phyloP scores from a whole-genome alignment of 2,888 invertebrate species.

The Orthosia gothica region DNA sequence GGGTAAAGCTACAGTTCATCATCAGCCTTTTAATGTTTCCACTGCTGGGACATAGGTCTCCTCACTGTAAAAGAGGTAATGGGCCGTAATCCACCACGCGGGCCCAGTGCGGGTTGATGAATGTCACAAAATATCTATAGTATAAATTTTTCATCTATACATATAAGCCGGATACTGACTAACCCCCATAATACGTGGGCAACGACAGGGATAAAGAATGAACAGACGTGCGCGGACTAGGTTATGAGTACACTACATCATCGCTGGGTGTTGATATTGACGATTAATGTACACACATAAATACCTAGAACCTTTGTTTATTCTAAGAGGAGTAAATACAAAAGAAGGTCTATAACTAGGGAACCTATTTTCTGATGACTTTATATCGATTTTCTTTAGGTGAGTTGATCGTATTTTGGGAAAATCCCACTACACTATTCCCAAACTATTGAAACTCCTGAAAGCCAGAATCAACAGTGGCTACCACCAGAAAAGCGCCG shows the following conservation, averaged over 20 bases:
- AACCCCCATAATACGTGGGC: conserved; percentile 29
- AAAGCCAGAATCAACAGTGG: too few relatives aligned
- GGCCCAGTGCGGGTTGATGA: too few relatives aligned
- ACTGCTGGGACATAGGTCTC: too few relatives aligned
- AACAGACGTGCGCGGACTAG: conserved; percentile 33
- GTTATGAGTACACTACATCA: conserved; percentile 34
- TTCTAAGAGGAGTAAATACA: neutral
- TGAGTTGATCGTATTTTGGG: neutral
- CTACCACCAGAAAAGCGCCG: too few relatives aligned
- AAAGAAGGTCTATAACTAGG: neutral
- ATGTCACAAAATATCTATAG: neutral
- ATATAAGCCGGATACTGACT: conserved; percentile 18
- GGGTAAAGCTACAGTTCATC: neutral
- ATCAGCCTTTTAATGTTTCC: too few relatives aligned
- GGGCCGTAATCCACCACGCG: too few relatives aligned
- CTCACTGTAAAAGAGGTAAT: too few relatives aligned
- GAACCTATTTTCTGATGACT: neutral
- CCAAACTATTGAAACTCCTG: too few relatives aligned
- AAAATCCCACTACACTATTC: too few relatives aligned
- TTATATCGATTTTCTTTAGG: neutral
- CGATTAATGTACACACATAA: conserved; percentile 42
- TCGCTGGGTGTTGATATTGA: conserved; percentile 28
- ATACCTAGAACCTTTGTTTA: conserved; percentile 21
- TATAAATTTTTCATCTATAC: neutral
- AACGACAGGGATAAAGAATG: conserved; percentile 46